These are phyloP conservation scores for Syrmaticus mikado DNA, from an alignment of 2,113 vertebrate genomes.

Conservation along the genomic window DNA sequence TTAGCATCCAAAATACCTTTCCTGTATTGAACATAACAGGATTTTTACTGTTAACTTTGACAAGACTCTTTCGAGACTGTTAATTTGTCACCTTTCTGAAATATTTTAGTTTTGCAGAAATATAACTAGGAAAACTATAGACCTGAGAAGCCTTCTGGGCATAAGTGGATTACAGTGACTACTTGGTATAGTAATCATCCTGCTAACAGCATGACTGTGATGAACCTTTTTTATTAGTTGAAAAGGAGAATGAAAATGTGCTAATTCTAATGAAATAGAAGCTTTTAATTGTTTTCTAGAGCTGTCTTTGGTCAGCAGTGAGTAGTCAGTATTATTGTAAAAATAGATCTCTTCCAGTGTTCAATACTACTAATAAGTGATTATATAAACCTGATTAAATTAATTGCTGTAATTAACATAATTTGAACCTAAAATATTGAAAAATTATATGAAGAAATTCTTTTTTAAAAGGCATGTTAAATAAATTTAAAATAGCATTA, in stretches of 20 bases:
- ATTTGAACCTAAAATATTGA: neutral
- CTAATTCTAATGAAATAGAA: neutral
- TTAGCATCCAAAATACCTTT: neutral
- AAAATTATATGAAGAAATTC: neutral
- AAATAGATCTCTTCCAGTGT: neutral
- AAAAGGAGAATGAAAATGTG: neutral
- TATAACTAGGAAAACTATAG: neutral
- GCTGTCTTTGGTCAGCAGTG: neutral
- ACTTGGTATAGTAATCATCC: neutral
- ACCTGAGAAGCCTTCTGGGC: neutral
- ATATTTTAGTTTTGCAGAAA: neutral
- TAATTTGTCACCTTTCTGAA: neutral
- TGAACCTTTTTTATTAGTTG: neutral
- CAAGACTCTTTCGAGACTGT: neutral
- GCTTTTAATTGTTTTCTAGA: neutral
- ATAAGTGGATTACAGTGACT: neutral
- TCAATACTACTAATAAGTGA: neutral
- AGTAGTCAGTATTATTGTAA: neutral
- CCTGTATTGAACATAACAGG: fast-evolving
- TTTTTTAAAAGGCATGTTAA: neutral
- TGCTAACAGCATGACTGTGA: neutral
- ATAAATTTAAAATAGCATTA: neutral
- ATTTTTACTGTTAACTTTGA: neutral
- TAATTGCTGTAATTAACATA: neutral
- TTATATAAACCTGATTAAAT: neutral